Conservation (phyloP, 2,113 vertebrate species). For the Xerus inauris region DNA sequence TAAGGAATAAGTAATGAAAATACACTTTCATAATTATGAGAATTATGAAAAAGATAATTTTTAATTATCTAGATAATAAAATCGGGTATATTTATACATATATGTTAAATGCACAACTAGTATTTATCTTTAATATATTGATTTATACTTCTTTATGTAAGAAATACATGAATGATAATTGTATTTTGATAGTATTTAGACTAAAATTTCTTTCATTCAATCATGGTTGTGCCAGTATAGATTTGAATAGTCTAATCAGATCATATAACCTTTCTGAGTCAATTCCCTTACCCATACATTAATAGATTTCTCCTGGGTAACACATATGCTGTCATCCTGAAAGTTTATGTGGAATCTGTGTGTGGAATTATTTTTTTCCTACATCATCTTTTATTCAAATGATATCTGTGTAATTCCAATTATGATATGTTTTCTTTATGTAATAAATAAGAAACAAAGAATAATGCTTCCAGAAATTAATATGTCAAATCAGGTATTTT, state of each 20-base stretch:
- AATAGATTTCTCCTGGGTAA: not conserved
- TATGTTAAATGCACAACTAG: not conserved
- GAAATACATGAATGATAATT: not conserved
- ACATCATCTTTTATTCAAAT: not conserved
- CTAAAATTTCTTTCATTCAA: not conserved
- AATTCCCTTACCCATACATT: not conserved
- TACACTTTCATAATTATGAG: not conserved
- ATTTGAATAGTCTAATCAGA: not conserved
- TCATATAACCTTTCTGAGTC: not conserved
- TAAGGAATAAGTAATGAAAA: not conserved
- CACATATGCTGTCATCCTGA: not conserved
- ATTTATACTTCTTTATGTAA: not conserved
- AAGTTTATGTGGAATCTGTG: not conserved
- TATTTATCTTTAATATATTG: not conserved
- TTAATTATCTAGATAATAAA: not conserved
- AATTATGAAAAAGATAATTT: not conserved
- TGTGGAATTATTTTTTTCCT: not conserved
- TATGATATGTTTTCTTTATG: not conserved
- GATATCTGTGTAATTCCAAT: not conserved
- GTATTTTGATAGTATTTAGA: not conserved
- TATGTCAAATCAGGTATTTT: slow-evolving; percentile 69
- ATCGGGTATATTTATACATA: not conserved
- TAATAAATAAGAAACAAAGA: slow-evolving; percentile 24
- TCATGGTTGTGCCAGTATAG: not conserved
- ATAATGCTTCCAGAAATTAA: slow-evolving; percentile 49